These are phyloP conservation scores for Amphimallon solstitiale DNA, from an alignment of 2,888 invertebrate genomes.

Conservation along the genomic window DNA sequence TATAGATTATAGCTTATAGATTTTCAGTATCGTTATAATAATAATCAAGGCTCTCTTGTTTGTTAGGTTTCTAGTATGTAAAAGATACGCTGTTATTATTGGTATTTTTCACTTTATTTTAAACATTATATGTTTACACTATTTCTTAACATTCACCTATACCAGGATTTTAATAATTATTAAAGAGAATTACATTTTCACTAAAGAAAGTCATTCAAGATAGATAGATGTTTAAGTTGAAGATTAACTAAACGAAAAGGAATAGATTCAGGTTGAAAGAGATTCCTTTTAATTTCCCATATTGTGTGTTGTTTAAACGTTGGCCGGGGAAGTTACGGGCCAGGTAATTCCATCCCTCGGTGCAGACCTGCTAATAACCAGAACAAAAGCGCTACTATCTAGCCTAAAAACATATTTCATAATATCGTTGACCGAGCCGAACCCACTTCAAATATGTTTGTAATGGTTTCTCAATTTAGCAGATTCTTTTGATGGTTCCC, in stretches of 20 bases:
- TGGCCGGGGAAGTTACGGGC: not conserved
- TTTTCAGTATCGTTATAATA: too few species aligned
- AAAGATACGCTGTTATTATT: too few species aligned
- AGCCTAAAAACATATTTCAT: slow-evolving; percentile 56
- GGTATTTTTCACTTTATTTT: too few species aligned
- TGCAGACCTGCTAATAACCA: slow-evolving; percentile 56
- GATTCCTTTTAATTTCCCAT: slow-evolving; percentile 28
- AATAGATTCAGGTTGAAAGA: not conserved
- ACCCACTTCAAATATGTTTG: slow-evolving; percentile 57
- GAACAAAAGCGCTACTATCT: slow-evolving; percentile 59
- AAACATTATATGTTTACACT: too few species aligned
- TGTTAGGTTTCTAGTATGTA: too few species aligned
- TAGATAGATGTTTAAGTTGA: too few species aligned
- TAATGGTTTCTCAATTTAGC: slow-evolving; percentile 60
- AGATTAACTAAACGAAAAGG: not conserved
- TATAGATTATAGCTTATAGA: too few species aligned
- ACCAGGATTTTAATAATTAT: too few species aligned
- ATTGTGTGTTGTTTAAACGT: not conserved
- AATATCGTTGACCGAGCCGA: slow-evolving; percentile 35
- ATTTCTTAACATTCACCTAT: too few species aligned
- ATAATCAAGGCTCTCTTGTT: too few species aligned
- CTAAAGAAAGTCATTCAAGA: too few species aligned
- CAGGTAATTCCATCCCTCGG: slow-evolving; percentile 43
- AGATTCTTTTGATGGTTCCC: slow-evolving; percentile 46
- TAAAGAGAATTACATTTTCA: too few species aligned